phyloP scores from a whole-genome alignment of 2,888 invertebrate species.

The Capitulum mitella region DNA sequence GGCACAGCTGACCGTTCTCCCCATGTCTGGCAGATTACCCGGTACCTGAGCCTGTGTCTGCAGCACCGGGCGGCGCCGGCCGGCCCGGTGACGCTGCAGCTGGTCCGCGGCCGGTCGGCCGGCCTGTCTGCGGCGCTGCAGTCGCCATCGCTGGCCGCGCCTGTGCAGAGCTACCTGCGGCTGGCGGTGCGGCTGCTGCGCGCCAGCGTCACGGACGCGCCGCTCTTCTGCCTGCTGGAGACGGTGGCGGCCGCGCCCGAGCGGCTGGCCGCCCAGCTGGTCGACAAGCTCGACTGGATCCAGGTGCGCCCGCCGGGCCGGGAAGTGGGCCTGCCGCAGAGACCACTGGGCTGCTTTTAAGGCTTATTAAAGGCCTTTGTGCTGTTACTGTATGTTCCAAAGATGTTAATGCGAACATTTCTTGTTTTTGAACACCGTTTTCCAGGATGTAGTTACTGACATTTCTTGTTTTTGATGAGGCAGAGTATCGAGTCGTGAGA shows the following conservation, averaged over 20 bases:
- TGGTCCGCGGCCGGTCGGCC: not conserved
- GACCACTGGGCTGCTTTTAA: too few relatives aligned
- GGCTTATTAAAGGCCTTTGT: too few relatives aligned
- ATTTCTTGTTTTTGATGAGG: too few relatives aligned
- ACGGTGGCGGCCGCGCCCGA: slow-evolving; percentile 73
- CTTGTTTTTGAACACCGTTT: too few relatives aligned
- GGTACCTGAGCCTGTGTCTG: slow-evolving; percentile 30
- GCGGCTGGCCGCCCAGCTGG: slow-evolving; percentile 57
- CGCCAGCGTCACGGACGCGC: slow-evolving; percentile 59
- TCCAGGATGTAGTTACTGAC: too few relatives aligned
- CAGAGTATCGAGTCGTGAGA: too few relatives aligned
- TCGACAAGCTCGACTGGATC: slow-evolving; percentile 58
- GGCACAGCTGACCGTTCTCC: too few relatives aligned
- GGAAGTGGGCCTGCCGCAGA: too few relatives aligned
- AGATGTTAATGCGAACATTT: too few relatives aligned
- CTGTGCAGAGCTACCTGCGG: slow-evolving; percentile 25
- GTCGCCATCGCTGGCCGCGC: slow-evolving; percentile 25
- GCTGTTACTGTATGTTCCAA: too few relatives aligned
- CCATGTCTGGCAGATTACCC: slow-evolving; percentile 26
- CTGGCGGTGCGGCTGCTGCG: slow-evolving; percentile 29
- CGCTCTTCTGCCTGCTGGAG: slow-evolving; percentile 67
- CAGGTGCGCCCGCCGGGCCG: slow-evolving; percentile 41
- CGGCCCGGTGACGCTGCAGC: not conserved
- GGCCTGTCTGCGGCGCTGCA: not conserved
- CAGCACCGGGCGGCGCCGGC: slow-evolving; percentile 16